These are phyloP conservation scores for Luehdorfia chinensis DNA, from an alignment of 1,140 invertebrate genomes.

Conservation along the genomic window DNA sequence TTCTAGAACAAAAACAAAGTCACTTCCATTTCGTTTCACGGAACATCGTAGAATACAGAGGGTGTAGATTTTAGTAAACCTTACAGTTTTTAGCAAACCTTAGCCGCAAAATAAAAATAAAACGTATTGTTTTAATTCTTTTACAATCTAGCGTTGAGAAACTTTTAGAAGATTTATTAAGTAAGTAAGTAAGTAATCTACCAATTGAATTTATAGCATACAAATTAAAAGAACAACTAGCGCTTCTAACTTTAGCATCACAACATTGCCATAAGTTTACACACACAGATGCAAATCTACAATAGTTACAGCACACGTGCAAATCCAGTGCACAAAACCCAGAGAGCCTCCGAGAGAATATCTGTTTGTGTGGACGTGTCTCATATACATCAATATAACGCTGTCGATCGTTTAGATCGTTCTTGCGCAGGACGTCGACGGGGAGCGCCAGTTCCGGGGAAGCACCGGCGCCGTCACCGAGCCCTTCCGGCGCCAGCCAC, in stretches of 20 bases:
- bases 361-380: slow-evolving; percentile 45
- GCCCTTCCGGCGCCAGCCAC: slow-evolving; percentile 77
- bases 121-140: too few relatives aligned
- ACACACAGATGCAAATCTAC: slow-evolving; percentile 32
- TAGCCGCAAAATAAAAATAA: too few relatives aligned
- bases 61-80: too few relatives aligned
- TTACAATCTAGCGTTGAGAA: too few relatives aligned
- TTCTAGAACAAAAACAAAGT: slow-evolving; percentile 14
- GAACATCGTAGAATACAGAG: slow-evolving; percentile 51
- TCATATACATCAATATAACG: slow-evolving; percentile 64
- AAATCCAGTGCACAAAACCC: background rate
- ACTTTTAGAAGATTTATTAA: too few relatives aligned
- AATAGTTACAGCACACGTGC: background rate
- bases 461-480: slow-evolving; percentile 72
- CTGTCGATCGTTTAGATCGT: slow-evolving; percentile 69
- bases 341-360: background rate
- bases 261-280: slow-evolving; percentile 37
- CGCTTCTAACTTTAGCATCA: slow-evolving; percentile 35
- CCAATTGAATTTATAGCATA: too few relatives aligned
- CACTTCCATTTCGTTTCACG: slow-evolving; percentile 61
- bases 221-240: too few relatives aligned
- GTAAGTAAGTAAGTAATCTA: too few relatives aligned
- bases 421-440: slow-evolving; percentile 70
- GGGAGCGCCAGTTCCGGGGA: slow-evolving; percentile 65
- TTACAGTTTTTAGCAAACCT: too few relatives aligned